Base-by-base conservation (phyloP, 2,888 invertebrate genomes). In the Balanococcus diminutus region DNA sequence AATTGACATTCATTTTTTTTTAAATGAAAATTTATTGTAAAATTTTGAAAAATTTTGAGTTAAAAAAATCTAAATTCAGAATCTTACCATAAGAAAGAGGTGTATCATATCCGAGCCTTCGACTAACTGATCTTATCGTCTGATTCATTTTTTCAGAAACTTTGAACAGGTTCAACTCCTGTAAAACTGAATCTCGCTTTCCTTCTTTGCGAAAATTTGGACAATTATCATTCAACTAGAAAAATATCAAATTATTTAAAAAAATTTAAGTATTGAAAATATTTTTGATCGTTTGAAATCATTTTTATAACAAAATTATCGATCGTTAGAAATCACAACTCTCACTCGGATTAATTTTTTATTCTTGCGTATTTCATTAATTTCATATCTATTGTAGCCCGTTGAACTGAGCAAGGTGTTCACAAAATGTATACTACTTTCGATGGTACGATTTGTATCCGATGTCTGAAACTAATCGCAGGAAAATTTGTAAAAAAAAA, bases 91-190 rank as follows among this genome's bases (percentile, higher is more conserved):
- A 87, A 0, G 89, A 88, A n/a, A 91, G 89, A 67, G 89, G 88
- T 89, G 93, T 93, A 87, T 91, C 91, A 90, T 93, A 94, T 16
- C 95, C 95, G 5, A 95, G 90, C 0, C 94, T 91, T 1, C 90
- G 90, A n/a, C 93, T 94, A 2, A 95, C 92, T 88, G 93, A 92
- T 56, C 89, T 88, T 2, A 92, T 88, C 87, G 92, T 89, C 85
- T 90, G 89, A 85, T 90, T 89, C 88, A 92, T 91, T 28, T 91
- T 90, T 0, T 89, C 88, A 14, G 90, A 90, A 82, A 89, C 88
- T 79, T 90, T 89, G 88, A 92, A 93, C 42, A 51, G 14, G 19
- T 51, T 51, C 2, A 56, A 32, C 56, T 82, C 82, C 32, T 9
- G 11, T 16, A 31, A n/a, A 9, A 31, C n/a, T 9, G 56, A 82